Base-by-base conservation (phyloP, 2,113 vertebrate genomes). In the Elephantulus edwardii region DNA sequence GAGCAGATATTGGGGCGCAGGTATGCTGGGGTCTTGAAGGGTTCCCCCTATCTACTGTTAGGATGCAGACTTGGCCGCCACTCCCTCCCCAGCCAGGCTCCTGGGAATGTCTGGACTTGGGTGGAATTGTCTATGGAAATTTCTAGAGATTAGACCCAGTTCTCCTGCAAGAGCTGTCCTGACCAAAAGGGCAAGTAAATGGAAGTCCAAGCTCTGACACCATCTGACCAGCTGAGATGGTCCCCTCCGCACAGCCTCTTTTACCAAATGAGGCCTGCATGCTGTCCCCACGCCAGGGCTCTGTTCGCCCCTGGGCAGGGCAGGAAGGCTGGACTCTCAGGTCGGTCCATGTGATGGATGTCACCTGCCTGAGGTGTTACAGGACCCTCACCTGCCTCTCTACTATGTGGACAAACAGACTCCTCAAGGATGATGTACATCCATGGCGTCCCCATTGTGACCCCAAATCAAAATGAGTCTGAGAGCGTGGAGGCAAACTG, bases 371-470 rank as follows among this genome's bases (percentile, higher is more conserved):
- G n/a, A n/a, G 80, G 54, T 1, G 1, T 26, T 5, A 6, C n/a
- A n/a, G 4, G 13, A 44, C 1, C 8, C 62, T 77, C 0, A 0
- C 46, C 50, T 1, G 0, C 19, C 82, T 68, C 28, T 40, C 62
- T 54, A 19, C 50, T 10, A 17, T 52, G 50, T 16, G 54, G 17
- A 56, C n/a, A 56, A 8, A n/a, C 50, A 38, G 12, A 5, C 16
- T 38, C 17, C 75, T 54, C 8, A 0, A 9, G 1, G 33, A 6
- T 2, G n/a, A n/a, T n/a, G n/a, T n/a, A n/a, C n/a, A n/a, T 83
- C 79, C 35, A 8, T 8, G 22, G 19, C 14, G 68, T 9, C 40
- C 75, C 8, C 6, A 58, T 11, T 76, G 17, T 0, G 22, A 8
- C 60, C 19, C 56, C 83, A 71, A 87, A 52, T 42, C 52, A 16